These are phyloP conservation scores for Isotomurus palustris DNA, from an alignment of 2,888 invertebrate genomes.

Conservation along the genomic window DNA sequence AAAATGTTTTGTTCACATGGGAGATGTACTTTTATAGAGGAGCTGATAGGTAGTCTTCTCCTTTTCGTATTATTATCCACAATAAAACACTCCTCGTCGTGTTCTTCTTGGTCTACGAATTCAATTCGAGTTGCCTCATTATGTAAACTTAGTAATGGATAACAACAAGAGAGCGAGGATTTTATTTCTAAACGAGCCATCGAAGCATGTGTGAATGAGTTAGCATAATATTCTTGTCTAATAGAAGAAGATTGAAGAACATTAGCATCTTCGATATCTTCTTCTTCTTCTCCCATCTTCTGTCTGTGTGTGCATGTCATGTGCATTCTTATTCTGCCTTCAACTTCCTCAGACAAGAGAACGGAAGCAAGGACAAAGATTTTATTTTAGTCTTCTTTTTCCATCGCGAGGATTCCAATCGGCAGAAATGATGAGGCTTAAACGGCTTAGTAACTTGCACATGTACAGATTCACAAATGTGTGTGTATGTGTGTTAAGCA, in stretches of 20 bases:
- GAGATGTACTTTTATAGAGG: too few relatives aligned
- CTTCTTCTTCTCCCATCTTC: not conserved
- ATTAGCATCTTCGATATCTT: not conserved
- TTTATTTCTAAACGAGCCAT: constrained; percentile 5
- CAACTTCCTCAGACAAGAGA: too few relatives aligned
- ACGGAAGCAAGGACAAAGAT: constrained; percentile 8
- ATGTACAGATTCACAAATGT: too few relatives aligned
- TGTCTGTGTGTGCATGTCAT: not conserved
- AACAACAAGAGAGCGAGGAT: not conserved
- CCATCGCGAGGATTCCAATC: not conserved
- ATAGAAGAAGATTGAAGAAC: not conserved
- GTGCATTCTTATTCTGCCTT: too few relatives aligned
- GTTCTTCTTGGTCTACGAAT: not conserved
- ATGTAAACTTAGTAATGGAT: constrained; percentile 4
- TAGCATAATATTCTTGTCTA: constrained; percentile 5
- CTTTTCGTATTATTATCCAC: too few relatives aligned
- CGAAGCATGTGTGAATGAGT: constrained; percentile 7
- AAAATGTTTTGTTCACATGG: too few relatives aligned
- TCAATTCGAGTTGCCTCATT: constrained; percentile 9
- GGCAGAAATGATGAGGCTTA: too few relatives aligned
- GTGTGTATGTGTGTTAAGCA: too few relatives aligned
- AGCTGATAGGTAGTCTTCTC: too few relatives aligned
- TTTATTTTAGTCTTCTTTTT: constrained; percentile 7
- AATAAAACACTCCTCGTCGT: too few relatives aligned
- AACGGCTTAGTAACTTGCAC: too few relatives aligned